Conservation (phyloP, 1,140 invertebrate genomes). For the Tetramorium parvispinum region DNA sequence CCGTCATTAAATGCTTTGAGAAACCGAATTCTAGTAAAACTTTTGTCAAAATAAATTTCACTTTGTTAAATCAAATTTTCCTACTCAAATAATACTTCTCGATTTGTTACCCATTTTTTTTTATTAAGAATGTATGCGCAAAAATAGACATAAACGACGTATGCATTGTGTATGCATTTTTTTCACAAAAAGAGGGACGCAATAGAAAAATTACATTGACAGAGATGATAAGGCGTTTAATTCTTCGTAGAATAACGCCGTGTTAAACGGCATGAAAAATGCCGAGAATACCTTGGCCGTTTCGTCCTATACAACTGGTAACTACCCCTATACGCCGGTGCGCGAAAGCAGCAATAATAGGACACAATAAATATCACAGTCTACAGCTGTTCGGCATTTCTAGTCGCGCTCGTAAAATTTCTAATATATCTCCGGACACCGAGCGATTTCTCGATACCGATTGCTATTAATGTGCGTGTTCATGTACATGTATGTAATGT, state of each 20-base stretch:
- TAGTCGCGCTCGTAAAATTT: slow-evolving; percentile 26
- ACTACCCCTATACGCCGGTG: background rate
- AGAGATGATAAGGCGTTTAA: slow-evolving; percentile 16
- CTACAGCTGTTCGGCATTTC: background rate
- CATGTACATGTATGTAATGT: background rate
- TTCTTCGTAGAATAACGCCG: background rate
- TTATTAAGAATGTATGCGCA: background rate
- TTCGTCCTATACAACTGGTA: background rate
- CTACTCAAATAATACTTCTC: too few species aligned
- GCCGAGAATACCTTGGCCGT: background rate
- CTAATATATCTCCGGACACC: slow-evolving; percentile 28
- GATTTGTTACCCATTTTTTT: too few species aligned
- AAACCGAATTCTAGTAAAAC: background rate
- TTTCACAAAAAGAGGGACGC: too few species aligned
- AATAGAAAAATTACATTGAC: background rate
- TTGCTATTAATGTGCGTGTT: slow-evolving; percentile 24
- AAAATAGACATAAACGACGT: too few species aligned
- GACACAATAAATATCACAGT: slow-evolving; percentile 23
- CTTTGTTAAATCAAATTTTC: background rate
- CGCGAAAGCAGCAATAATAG: slow-evolving; percentile 38
- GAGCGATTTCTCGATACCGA: slow-evolving; percentile 28
- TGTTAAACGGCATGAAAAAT: slow-evolving; percentile 18
- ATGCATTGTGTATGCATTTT: too few species aligned
- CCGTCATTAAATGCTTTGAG: background rate
- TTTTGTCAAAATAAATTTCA: background rate